Percentiles rank a stretch among this genome's conserved stretches.
phyloP scores from a whole-genome alignment of 30 jellyfish, hydroid and myxozoan species.

The Nemopilema nomurai region DNA sequence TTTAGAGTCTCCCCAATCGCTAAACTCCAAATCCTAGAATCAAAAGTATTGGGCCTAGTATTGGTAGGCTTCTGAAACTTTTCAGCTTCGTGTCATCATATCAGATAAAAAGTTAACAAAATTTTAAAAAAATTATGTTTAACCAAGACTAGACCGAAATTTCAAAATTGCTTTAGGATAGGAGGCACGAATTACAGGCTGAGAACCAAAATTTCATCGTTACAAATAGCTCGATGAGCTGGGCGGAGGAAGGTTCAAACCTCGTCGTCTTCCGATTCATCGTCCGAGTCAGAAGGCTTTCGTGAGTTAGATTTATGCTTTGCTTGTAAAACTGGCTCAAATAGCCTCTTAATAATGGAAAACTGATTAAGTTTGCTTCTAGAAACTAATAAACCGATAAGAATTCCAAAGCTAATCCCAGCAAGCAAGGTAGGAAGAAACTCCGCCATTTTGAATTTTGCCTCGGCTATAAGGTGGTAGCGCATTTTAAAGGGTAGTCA shows the following conservation, averaged over 20 bases:
- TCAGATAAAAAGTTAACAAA: too few relatives aligned
- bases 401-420: slow-evolving; percentile 53
- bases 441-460: slow-evolving; percentile 47
- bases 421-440: slow-evolving; percentile 21
- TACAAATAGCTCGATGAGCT: neutral
- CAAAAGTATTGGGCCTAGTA: neutral
- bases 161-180: too few relatives aligned
- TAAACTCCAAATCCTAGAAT: slow-evolving; percentile 56
- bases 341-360: neutral
- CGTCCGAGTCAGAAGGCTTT: neutral
- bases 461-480: neutral
- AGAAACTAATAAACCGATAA: slow-evolving; percentile 28
- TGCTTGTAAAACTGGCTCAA: neutral
- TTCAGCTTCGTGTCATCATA: neutral
- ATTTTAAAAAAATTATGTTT: too few relatives aligned
- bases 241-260: too few relatives aligned
- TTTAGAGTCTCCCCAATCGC: slow-evolving; percentile 86
- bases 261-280: slow-evolving; percentile 24
- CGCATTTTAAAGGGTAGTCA: neutral
- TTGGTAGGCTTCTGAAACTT: neutral
- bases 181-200: too few relatives aligned
- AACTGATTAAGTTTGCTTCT: slow-evolving; percentile 1
- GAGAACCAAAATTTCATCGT: too few relatives aligned
- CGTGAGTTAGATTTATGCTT: neutral
- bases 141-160: too few relatives aligned